Conservation (phyloP, 2,797 vertebrate genomes). For the Mus caroli region DNA sequence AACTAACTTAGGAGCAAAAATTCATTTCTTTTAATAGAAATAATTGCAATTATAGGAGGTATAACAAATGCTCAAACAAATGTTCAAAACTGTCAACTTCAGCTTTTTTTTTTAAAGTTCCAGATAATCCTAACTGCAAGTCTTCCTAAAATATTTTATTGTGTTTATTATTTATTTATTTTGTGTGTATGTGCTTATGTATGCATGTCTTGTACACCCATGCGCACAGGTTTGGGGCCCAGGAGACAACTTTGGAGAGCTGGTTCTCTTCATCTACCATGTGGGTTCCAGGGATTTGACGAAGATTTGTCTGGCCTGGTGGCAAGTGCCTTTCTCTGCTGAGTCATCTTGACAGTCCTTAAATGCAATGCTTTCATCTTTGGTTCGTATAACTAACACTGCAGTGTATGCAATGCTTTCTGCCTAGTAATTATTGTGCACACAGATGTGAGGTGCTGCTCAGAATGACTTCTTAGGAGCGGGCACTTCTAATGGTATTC, state of each 20-base stretch:
- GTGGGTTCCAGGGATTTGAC: background rate
- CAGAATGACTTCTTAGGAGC: constrained; percentile 47
- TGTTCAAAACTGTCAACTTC: constrained; percentile 67
- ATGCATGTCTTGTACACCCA: background rate
- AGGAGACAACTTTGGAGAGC: background rate
- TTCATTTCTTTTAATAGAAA: constrained; percentile 75
- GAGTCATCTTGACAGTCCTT: background rate
- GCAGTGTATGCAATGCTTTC: constrained; percentile 20
- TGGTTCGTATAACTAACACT: constrained; percentile 55
- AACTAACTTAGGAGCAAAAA: constrained; percentile 57
- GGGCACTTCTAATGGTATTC: constrained; percentile 33
- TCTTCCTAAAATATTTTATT: background rate
- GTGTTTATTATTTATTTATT: background rate
- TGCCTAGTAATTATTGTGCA: constrained; percentile 44
- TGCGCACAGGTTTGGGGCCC: background rate
- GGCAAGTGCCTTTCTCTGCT: background rate
- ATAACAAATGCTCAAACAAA: constrained; percentile 76
- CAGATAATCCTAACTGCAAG: constrained; percentile 39
- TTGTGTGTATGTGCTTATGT: background rate
- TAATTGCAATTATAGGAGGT: constrained; percentile 70
- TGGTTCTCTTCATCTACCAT: background rate
- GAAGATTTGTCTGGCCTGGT: background rate
- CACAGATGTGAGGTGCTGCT: constrained; percentile 27
- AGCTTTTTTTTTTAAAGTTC: background rate
- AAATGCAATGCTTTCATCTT: constrained; percentile 59